Evolutionary conservation across 2,797 vertebrate genomes (phyloP), one percentile per base, ranked within the genome.

Genomic region (Synanceia verrucosa): DNA sequence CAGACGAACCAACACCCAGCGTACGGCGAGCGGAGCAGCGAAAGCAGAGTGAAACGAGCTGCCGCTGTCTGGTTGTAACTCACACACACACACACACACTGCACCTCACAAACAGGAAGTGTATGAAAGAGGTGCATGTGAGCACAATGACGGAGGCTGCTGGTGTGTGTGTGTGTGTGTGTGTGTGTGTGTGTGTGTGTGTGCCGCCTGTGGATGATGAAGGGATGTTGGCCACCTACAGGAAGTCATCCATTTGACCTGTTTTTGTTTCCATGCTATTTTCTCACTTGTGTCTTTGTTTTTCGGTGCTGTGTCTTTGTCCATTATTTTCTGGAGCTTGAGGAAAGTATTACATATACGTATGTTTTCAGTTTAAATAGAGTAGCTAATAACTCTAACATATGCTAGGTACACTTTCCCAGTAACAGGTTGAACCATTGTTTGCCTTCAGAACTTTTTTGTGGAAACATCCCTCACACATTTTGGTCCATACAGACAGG

Each of bases 51-150:
- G 46, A 55, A 59, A 21, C 59, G 66, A 63, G 44, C 34, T 23
- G 2, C 43, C 5, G 26, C 26, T 37, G 16, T 50, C 19, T 46
- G 33, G 41, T 43, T 31, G 64, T 47, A 65, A 61, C 43, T 57
- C 67, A 52, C 52, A 7, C 71, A 48, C 55, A 66, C 60, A 43
- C 55, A 70, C 36, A 66, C 55, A 59, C 55, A 70, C 64, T 51
- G 62, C n/a, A 7, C 14, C 76, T 44, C 73, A 67, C 73, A 82
- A 78, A 76, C 93, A 94, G 94, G 94, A 94, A 94, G 90, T 88
- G 79, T 73, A 67, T 72, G 79, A 83, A 65, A 78, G 85, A 86
- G 73, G 80, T 82, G 79, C 82, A 81, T 78, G 81, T 78, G 85
- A 91, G 85, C 83, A 83, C 88, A 88, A 83, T 86, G 88, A 90